phyloP scores from a whole-genome alignment of 2,797 vertebrate genomes.

The Diplodus puntazzo region DNA sequence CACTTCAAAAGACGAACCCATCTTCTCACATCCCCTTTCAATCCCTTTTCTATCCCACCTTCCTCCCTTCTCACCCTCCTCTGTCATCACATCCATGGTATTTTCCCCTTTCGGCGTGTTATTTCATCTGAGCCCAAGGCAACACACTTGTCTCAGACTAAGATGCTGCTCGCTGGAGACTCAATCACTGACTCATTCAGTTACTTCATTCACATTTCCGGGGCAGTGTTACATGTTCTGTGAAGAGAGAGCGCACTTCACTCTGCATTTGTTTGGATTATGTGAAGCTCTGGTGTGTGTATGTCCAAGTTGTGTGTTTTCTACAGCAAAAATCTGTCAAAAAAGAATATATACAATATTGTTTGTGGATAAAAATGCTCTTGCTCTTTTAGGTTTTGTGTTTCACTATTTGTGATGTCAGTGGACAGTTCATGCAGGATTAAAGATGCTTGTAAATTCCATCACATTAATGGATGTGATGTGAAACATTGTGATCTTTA shows the following conservation, averaged over 20 bases:
- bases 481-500: neutral
- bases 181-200: slow-evolving; percentile 62
- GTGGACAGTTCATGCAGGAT: neutral
- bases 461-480: neutral
- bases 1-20: slow-evolving; percentile 30
- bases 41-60: slow-evolving; percentile 15
- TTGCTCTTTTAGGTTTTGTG: neutral
- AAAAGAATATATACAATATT: neutral
- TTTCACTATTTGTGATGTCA: neutral
- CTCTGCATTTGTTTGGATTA: slow-evolving; percentile 34
- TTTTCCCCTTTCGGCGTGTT: slow-evolving; percentile 43
- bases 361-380: neutral
- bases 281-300: neutral
- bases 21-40: slow-evolving; percentile 5
- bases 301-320: neutral
- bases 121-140: slow-evolving; percentile 27
- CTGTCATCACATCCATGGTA: slow-evolving; percentile 25
- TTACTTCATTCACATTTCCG: slow-evolving; percentile 51
- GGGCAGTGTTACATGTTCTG: slow-evolving; percentile 17
- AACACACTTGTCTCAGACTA: slow-evolving; percentile 35
- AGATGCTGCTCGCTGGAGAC: slow-evolving; percentile 54
- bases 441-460: neutral
- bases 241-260: slow-evolving; percentile 8
- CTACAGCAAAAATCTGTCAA: neutral
- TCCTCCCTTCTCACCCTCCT: slow-evolving; percentile 14